A percentile compares a stretch with the other conserved stretches of the same genome.
phyloP scores from a whole-genome alignment of 2,113 vertebrate species.

The Zosterops pallidus region DNA sequence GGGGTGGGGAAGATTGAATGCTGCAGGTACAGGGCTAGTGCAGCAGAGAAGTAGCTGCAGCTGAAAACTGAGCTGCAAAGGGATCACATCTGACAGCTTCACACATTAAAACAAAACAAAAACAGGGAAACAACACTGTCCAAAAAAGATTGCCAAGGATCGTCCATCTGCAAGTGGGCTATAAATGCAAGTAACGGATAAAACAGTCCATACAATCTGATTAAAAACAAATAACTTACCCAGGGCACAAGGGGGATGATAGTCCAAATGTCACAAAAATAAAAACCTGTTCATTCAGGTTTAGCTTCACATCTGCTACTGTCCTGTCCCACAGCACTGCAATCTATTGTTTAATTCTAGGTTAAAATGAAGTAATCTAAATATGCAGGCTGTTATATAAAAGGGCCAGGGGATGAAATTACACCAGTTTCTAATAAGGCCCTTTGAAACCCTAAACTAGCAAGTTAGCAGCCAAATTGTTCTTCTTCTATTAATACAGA shows the following conservation, averaged over 20 bases:
- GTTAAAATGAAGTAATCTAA: conserved; percentile 81
- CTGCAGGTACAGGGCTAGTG: rapidly evolving
- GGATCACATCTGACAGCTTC: neutral
- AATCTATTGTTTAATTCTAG: conserved; percentile 82
- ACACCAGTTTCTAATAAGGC: conserved; percentile 88
- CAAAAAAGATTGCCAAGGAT: neutral
- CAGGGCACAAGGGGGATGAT: neutral
- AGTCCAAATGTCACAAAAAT: neutral
- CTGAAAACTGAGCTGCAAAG: neutral
- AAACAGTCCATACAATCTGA: neutral
- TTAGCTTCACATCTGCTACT: conserved; percentile 36
- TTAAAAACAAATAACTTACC: conserved; percentile 23
- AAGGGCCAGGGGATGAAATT: conserved; percentile 85
- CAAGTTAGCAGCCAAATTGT: conserved; percentile 83
- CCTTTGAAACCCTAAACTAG: conserved; percentile 86
- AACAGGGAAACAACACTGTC: neutral
- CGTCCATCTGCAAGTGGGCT: neutral
- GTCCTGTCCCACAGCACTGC: conserved; percentile 46
- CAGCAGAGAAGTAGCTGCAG: neutral
- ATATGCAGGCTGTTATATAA: conserved; percentile 77
- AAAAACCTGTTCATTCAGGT: neutral
- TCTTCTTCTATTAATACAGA: conserved; percentile 82
- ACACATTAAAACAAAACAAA: neutral
- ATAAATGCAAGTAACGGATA: neutral
- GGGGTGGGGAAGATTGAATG: neutral